Evolutionary conservation across 2,888 invertebrate species (phyloP).

Genomic region (Reticulitermes lucifugus): DNA sequence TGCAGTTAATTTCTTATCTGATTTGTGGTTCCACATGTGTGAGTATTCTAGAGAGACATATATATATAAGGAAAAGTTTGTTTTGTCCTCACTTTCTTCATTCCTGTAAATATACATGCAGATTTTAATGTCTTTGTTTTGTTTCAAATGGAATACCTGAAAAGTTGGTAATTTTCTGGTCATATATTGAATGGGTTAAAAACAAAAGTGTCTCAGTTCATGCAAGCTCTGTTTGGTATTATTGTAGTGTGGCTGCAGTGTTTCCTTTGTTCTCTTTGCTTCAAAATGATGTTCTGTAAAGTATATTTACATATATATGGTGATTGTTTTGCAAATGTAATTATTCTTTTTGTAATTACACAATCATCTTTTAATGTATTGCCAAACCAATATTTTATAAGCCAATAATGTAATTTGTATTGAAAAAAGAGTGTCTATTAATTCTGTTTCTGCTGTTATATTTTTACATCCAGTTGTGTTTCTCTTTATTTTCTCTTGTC

Average conservation of each 20-base stretch:
- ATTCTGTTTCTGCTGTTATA: slow-evolving; percentile 7
- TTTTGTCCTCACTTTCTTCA: too few relatives aligned
- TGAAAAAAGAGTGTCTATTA: slow-evolving; percentile 39
- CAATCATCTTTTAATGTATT: slow-evolving; percentile 36
- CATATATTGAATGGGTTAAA: background rate
- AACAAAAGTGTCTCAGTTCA: background rate
- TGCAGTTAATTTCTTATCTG: too few relatives aligned
- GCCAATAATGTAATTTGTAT: slow-evolving; percentile 36
- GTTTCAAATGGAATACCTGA: background rate
- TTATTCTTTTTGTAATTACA: slow-evolving; percentile 19
- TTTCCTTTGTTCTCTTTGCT: background rate
- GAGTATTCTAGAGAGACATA: too few relatives aligned
- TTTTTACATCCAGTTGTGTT: background rate
- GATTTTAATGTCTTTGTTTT: too few relatives aligned
- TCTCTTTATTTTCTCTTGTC: slow-evolving; percentile 9
- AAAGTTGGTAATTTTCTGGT: background rate
- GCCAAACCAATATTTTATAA: slow-evolving; percentile 39
- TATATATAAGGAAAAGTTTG: too few relatives aligned
- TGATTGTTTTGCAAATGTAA: slow-evolving; percentile 12
- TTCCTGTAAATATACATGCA: too few relatives aligned
- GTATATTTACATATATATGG: background rate
- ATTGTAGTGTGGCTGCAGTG: background rate
- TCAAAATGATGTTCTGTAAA: background rate
- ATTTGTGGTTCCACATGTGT: too few relatives aligned
- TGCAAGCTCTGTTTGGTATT: background rate